phyloP scores from a whole-genome alignment of 2,113 vertebrate genomes.

The Elgaria multicarinata region DNA sequence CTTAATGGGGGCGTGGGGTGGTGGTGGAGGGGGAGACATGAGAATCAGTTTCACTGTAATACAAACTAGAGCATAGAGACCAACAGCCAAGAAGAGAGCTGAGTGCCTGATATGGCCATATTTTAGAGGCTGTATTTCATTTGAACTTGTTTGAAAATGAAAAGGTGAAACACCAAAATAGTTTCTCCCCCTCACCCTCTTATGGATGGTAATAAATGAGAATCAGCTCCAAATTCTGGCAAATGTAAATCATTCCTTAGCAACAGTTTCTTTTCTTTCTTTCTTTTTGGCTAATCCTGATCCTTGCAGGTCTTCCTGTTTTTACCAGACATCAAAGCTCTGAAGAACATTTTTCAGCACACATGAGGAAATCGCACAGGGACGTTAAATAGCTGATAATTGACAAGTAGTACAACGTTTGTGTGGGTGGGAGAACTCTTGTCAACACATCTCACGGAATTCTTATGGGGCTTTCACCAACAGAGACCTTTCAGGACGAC shows the following conservation, averaged over 20 bases:
- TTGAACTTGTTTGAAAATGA: not conserved
- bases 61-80: not conserved
- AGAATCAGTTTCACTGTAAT: not conserved
- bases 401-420: conserved; percentile 34
- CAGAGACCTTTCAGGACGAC: not conserved
- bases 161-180: conserved; percentile 15
- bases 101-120: not conserved
- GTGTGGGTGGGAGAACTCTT: not conserved
- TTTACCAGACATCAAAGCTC: conserved; percentile 62
- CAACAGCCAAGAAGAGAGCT: not conserved
- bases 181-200: not conserved
- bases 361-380: conserved; percentile 50
- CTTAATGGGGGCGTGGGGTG: no score
- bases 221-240: conserved; percentile 23
- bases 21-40: no score
- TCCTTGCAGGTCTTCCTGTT: conserved; percentile 43
- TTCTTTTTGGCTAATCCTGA: conserved; percentile 57
- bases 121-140: not conserved
- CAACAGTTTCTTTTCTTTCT: not conserved
- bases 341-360: not conserved
- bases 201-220: conserved; percentile 44
- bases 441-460: conserved; percentile 9
- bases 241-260: conserved; percentile 45
- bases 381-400: conserved; percentile 60
- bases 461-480: not conserved